These are phyloP conservation scores for Dendronephthya gigantea DNA, from an alignment of 64 coral and sea anemone genomes.

Conservation along the genomic window DNA sequence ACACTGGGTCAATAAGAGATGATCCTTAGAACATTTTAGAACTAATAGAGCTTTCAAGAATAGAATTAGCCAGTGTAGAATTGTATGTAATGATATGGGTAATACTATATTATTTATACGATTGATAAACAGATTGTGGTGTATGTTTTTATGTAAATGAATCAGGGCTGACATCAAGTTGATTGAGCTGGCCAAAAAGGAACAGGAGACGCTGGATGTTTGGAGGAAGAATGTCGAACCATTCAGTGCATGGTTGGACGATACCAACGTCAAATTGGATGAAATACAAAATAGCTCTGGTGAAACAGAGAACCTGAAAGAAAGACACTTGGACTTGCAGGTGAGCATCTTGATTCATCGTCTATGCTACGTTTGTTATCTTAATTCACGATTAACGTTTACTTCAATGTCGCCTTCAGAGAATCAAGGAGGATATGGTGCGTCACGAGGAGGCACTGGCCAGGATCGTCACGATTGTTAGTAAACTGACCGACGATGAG, in stretches of 20 bases:
- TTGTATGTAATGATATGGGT: background rate
- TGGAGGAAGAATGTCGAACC: slow-evolving; percentile 7
- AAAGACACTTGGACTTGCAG: background rate
- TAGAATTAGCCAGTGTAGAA: background rate
- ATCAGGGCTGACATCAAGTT: slow-evolving; percentile 17
- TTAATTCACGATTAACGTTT: no score
- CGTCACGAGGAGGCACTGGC: background rate
- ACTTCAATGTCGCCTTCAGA: background rate
- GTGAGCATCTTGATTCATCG: background rate
- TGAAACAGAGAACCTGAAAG: background rate
- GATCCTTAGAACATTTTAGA: background rate
- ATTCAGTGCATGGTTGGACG: background rate
- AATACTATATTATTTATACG: background rate
- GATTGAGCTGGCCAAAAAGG: slow-evolving; percentile 4
- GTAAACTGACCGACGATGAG: background rate
- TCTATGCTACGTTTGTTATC: no score
- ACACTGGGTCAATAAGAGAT: no score
- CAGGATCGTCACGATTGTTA: background rate
- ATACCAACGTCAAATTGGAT: background rate
- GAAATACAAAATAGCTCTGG: background rate
- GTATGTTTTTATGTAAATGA: background rate
- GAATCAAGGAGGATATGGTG: background rate
- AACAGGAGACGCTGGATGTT: slow-evolving; percentile 7
- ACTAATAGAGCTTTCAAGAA: no score
- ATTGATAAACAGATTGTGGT: no score